Base-by-base conservation (phyloP, 1,140 invertebrate genomes). In the Drosophila lowei region DNA sequence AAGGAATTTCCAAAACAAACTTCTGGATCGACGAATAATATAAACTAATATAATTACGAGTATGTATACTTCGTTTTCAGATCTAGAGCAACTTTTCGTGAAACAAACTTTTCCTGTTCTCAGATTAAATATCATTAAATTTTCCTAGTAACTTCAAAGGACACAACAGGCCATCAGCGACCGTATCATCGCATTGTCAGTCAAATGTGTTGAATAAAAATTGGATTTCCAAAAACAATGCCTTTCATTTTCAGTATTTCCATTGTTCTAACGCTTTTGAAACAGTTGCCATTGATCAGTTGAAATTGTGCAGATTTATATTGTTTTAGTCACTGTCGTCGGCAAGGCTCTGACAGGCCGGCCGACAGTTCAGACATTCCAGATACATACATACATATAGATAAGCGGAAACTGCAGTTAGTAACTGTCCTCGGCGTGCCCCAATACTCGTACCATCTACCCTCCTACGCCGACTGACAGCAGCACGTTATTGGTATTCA, bases 401-500 rank as follows among this genome's bases (percentile, higher is more conserved):
- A 70, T 70, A 67, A 13, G 18, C 7, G 34, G 25, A 21, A 61
- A 73, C 47, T 74, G 60, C 71, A 74, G 60, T 53, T 58, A 21
- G 60, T 48, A 56, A 42, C 60, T 53, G 25, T 52, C 53, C 70
- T n/a, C 25, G 11, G 11, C 16, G 4, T 2, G 5, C 21, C 18
- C 41, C 15, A 34, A 2, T 25, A 13, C 34, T 38, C 34, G 34
- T 11, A 38, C 34, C 34, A 11, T 1, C 16, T 30, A 42, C 48
- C 23, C 28, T 53, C 48, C 71, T 73, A 74, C 65, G 60, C 71
- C 60, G 48, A 58, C 60, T 58, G 71, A 65, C 71, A 74, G 70
- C 60, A 58, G 71, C 70, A 73, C 71, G 63, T 73, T 73, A 73
- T 73, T 73, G 71, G 70, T n/a, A n/a, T n/a, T 55, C 70, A 74